A percentile compares a stretch with the other conserved stretches of the same genome.
Evolutionary conservation across 2,797 vertebrate genomes (phyloP).

Genomic region (Mycteria americana): DNA sequence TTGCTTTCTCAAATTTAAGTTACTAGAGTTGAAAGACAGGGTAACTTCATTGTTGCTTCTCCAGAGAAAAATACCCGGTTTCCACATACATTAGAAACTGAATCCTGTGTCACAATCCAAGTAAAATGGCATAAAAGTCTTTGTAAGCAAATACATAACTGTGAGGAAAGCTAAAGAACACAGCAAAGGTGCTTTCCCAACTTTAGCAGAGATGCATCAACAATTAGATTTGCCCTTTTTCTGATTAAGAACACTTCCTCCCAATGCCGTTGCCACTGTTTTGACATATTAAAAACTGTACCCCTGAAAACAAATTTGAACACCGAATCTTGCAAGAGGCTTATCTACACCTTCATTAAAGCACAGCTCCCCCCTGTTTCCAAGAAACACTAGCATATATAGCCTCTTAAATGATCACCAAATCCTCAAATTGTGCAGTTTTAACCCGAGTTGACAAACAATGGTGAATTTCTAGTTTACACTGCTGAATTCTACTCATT

Average conservation of each 20-base stretch:
- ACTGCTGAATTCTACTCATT: not conserved
- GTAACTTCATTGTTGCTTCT: not conserved
- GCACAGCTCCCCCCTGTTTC: not conserved
- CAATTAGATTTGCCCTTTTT: not conserved
- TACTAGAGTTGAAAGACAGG: not conserved
- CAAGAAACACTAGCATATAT: not conserved
- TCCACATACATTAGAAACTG: not conserved
- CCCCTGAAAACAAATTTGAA: not conserved
- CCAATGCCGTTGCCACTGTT: not conserved
- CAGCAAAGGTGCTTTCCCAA: not conserved
- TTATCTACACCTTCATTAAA: not conserved
- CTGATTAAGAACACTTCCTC: not conserved
- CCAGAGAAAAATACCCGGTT: not conserved
- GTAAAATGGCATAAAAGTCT: not conserved
- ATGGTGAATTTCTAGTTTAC: not conserved
- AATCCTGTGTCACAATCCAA: not conserved
- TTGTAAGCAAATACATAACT: not conserved
- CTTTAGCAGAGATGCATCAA: not conserved
- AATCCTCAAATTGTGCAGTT: not conserved
- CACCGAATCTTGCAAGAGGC: not conserved
- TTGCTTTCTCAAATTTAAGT: not conserved
- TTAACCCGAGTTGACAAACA: not conserved
- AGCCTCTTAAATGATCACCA: not conserved
- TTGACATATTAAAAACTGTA: not conserved
- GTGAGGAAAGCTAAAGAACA: not conserved